Evolutionary conservation across 2,888 invertebrate species (phyloP), one percentile per base, ranked within the genome.

Genomic region (Blomia tropicalis): DNA sequence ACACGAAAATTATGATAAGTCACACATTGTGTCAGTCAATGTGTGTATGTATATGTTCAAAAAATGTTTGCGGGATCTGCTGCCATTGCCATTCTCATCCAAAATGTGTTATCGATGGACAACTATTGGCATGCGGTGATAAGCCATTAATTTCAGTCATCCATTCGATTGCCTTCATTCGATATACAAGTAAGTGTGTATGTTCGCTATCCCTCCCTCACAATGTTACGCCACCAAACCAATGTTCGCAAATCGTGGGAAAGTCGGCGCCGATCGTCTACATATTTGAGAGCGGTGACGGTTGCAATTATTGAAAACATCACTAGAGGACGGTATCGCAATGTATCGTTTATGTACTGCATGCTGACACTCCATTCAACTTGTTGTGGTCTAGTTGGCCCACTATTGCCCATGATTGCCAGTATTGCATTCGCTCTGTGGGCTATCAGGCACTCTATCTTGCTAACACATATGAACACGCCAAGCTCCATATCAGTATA

Each of bases 381-480:
- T n/a, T n/a, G n/a, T n/a, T n/a, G n/a, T n/a, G n/a, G 51, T 11
- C 22, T 11, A 47, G 51, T 47, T 7, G n/a, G 51, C 51, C 51
- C 22, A 14, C 22, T n/a, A 47, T 7, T 47, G 51, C 14, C 7
- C 7, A 14, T n/a, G 7, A 36, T 36, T 36, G 7, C 7, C 36
- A 36, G 36, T 36, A 17, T 36, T 36, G 36, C 36, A 36, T 19
- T 47, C 14, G 51, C 51, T 47, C 51, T 25, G 51, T n/a, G 27
- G 51, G 7, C 51, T 47, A 47, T 47, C 51, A 11, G 41, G 7
- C 51, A 47, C 51, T 47, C 51, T 47, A 47, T 47, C 51, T 47
- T 47, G 51, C 51, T 47, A 27, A 27, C 51, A 25, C 14, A 11
- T n/a, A n/a, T n/a, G n/a, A n/a, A n/a, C n/a, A n/a, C n/a, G n/a